These are phyloP conservation scores for Achroia grisella DNA, from an alignment of 1,140 invertebrate species.

Conservation along the genomic window DNA sequence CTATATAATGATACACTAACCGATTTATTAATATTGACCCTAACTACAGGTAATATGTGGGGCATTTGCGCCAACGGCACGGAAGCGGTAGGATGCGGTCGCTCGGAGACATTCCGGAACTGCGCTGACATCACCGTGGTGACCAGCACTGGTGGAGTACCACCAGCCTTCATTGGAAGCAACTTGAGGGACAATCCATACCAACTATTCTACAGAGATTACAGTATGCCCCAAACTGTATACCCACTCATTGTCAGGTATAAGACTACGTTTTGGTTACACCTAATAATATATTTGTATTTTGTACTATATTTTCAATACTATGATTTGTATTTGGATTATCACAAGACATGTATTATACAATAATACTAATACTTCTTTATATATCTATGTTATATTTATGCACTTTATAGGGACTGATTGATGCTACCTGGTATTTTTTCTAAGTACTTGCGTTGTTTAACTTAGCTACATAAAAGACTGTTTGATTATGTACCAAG, in stretches of 20 bases:
- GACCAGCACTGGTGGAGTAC: conserved; percentile 81
- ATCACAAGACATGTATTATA: no score
- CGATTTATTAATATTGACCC: no score
- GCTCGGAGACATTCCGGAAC: conserved; percentile 90
- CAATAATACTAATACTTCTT: no score
- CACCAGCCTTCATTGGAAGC: conserved; percentile 77
- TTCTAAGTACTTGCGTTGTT: no score
- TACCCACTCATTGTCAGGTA: conserved; percentile 84
- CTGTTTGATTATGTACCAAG: no score
- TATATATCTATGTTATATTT: no score
- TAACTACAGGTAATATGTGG: conserved; percentile 86
- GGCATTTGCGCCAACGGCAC: conserved; percentile 88
- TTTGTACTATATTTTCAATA: conserved; percentile 1
- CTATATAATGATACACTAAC: no score
- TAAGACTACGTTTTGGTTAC: no score
- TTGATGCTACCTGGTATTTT: no score
- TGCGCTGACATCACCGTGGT: conserved; percentile 89
- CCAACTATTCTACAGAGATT: conserved; percentile 82
- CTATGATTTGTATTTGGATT: no score
- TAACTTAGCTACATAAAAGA: no score
- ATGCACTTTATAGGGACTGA: no score
- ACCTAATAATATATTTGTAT: background rate
- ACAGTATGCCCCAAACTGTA: conserved; percentile 74
- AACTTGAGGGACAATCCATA: conserved; percentile 79
- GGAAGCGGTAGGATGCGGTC: conserved; percentile 88